Percentiles rank a stretch among this genome's conserved stretches.
These are phyloP conservation scores for Drosophila pseudotalamancana DNA, from an alignment of 2,888 invertebrate species.

Conservation along the genomic window DNA sequence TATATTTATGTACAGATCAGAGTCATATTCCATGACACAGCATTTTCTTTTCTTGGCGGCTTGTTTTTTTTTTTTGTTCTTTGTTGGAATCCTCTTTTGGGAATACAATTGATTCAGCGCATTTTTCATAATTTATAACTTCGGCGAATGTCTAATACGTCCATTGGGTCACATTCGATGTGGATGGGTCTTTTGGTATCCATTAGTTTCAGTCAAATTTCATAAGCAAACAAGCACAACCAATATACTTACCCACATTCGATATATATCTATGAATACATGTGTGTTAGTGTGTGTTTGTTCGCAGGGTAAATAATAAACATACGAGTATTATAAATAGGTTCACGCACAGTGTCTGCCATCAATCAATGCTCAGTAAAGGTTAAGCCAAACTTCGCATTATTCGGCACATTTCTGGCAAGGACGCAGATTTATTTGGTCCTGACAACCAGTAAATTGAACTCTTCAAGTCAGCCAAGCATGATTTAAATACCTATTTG, in stretches of 20 bases:
- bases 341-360: slow-evolving; percentile 47
- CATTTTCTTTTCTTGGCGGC: slow-evolving; percentile 14
- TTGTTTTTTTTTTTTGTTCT: slow-evolving; percentile 1
- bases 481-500: slow-evolving; percentile 17
- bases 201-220: slow-evolving; percentile 76
- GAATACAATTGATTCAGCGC: slow-evolving; percentile 7
- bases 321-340: slow-evolving; percentile 74
- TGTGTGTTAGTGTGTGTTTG: background rate
- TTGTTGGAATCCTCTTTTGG: background rate
- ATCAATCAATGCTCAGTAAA: slow-evolving; percentile 66
- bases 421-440: slow-evolving; percentile 18
- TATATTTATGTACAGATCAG: background rate
- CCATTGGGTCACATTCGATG: slow-evolving; percentile 61
- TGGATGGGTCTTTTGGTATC: slow-evolving; percentile 33
- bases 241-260: slow-evolving; percentile 54
- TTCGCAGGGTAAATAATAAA: slow-evolving; percentile 69
- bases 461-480: slow-evolving; percentile 3
- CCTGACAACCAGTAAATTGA: slow-evolving; percentile 9
- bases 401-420: slow-evolving; percentile 51
- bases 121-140: slow-evolving; percentile 40
- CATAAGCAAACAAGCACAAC: slow-evolving; percentile 62
- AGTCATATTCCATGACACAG: slow-evolving; percentile 32
- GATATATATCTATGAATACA: slow-evolving; percentile 3
- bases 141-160: slow-evolving; percentile 33
- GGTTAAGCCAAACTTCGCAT: slow-evolving; percentile 36